Base-by-base conservation (phyloP, 2,888 invertebrate species). In the Agonopterix alstromeriana region DNA sequence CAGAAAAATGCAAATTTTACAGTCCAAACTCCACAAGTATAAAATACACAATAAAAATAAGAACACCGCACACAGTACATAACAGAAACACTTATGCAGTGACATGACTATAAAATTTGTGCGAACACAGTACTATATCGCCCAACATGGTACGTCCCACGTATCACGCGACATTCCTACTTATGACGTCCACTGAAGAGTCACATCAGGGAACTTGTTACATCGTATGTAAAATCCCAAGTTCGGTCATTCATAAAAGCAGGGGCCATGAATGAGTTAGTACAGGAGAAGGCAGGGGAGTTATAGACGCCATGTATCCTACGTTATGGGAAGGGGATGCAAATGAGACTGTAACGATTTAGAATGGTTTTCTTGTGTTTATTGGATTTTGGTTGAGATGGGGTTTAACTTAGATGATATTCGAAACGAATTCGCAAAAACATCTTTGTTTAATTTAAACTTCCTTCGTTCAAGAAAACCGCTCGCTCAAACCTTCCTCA, bases 261-360 rank as follows among this genome's bases (percentile, higher is more conserved):
- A 8, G 43, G 43, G 27, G 42, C 43, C 45, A 49, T 49, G 49
- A 49, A 49, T 49, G 49, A 46, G 49, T 49, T 49, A 49, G 49
- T 48, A 45, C 35, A n/a, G 27, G 27, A 27, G 27, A 1, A 5
- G 27, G 27, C 27, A 45, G 36, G 36, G 45, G 45, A 45, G 36
- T 45, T 45, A 45, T 45, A 12, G 44, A 35, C 9, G 35, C 14
- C 14, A 8, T 14, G 17, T 42, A 14, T 42, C 8, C 10, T 41
- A 41, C 41, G n/a, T 8, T 41, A 10, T 10, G 8, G 11, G 41
- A 41, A 41, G 41, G 8, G 41, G 10, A 11, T 11, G n/a, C 43
- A 43, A 43, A 27, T 17, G 5, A n/a, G 9, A 27, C 9, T 14
- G 17, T 35, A 10, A n/a, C 10, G 10, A 35, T 44, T 10, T 44